phyloP scores from a whole-genome alignment of 2,888 invertebrate genomes.

The Monochamus alternatus region DNA sequence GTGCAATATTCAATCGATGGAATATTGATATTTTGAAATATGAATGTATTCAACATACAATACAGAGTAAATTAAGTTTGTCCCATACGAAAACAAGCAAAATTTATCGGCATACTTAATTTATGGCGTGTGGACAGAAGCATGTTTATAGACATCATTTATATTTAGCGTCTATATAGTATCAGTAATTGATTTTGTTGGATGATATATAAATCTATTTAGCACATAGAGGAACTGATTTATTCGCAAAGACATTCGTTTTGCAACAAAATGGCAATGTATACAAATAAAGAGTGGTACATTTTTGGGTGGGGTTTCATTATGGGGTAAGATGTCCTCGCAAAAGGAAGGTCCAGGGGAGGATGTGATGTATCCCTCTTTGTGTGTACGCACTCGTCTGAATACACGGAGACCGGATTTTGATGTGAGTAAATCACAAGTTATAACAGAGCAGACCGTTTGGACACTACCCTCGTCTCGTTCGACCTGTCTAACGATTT shows the following conservation, averaged over 20 bases:
- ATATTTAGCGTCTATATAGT: slow-evolving; percentile 57
- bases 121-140: slow-evolving; percentile 60
- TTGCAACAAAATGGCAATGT: slow-evolving; percentile 52
- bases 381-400: slow-evolving; percentile 68
- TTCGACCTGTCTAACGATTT: slow-evolving; percentile 50
- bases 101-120: slow-evolving; percentile 57
- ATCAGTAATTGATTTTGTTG: slow-evolving; percentile 59
- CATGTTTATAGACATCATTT: slow-evolving; percentile 61
- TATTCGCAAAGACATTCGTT: slow-evolving; percentile 53
- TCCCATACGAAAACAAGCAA: slow-evolving; percentile 50
- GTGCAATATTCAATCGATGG: slow-evolving; percentile 30
- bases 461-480: slow-evolving; percentile 53
- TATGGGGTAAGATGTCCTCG: slow-evolving; percentile 48
- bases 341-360: slow-evolving; percentile 65
- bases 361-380: slow-evolving; percentile 66
- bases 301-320: slow-evolving; percentile 47
- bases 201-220: slow-evolving; percentile 58
- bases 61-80: slow-evolving; percentile 52
- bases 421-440: slow-evolving; percentile 37
- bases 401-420: slow-evolving; percentile 59
- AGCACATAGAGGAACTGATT: slow-evolving; percentile 51
- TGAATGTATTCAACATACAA: slow-evolving; percentile 44
- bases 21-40: slow-evolving; percentile 43
- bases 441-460: slow-evolving; percentile 41
- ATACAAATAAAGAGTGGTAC: slow-evolving; percentile 30